These are phyloP conservation scores for Apocrypta bakeri DNA, from an alignment of 1,140 invertebrate genomes.

Conservation along the genomic window DNA sequence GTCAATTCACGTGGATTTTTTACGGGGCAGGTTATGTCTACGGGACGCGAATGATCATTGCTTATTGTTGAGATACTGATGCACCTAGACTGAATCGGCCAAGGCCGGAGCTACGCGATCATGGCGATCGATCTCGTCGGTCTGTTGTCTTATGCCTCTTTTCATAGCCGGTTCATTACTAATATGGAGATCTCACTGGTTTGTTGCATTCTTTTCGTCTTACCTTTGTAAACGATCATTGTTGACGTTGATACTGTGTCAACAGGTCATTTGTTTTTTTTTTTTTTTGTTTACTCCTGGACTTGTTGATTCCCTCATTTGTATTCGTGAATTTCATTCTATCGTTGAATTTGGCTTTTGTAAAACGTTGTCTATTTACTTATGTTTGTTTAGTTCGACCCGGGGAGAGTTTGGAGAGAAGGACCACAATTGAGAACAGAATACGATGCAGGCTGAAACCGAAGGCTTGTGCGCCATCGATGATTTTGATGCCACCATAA, in stretches of 20 bases:
- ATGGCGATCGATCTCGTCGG: conserved; percentile 4
- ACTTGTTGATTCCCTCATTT: neutral
- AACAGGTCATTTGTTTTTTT: no score
- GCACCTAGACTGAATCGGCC: neutral
- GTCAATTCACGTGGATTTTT: neutral
- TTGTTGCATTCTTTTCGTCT: neutral
- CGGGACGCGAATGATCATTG: neutral
- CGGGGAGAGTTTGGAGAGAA: conserved; percentile 41
- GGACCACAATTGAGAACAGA: conserved; percentile 50
- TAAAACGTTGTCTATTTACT: neutral
- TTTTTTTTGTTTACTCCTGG: neutral
- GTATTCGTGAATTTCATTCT: no score
- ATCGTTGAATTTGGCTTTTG: no score
- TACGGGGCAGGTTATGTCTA: neutral
- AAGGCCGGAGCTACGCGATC: neutral
- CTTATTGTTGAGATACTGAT: neutral
- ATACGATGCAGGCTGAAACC: conserved; percentile 68
- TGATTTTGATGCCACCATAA: conserved; percentile 64
- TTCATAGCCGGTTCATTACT: neutral
- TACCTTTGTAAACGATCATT: neutral
- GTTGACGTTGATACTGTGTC: neutral
- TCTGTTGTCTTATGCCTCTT: conserved; percentile 5
- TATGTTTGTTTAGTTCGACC: conserved; percentile 21
- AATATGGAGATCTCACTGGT: neutral
- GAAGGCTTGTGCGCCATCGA: conserved; percentile 66